Evolutionary conservation across 2,797 vertebrate genomes (phyloP), one percentile per base, ranked within the genome.

Genomic region (Fistularia tabacaria): DNA sequence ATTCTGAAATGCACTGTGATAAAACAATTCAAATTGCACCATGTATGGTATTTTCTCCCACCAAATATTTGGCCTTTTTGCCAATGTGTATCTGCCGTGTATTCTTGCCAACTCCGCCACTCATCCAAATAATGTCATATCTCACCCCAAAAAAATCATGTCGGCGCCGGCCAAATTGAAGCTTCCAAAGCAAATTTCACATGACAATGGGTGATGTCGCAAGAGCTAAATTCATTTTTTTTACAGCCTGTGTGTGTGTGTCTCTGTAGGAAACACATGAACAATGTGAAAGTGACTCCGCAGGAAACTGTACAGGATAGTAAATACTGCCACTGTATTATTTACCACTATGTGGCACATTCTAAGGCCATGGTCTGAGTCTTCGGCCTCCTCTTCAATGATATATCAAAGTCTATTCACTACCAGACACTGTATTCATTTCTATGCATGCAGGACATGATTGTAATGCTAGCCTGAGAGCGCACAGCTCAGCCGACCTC

Each of bases 381-480:
- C 45, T 51, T 53, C 38, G 47, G 61, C 52, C 40, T 46, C 8
- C 13, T 36, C 49, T 51, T 65, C 54, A 59, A 71, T 81, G 46
- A 76, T 54, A 75, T 70, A 74, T 75, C 59, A 56, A 54, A 57
- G 64, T 57, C 60, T 59, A 63, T 77, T 80, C 62, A 75, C 57
- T 38, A 56, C 12, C 49, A 58, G 54, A 59, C 42, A 13, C 44
- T 39, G 47, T 64, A 25, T 76, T 78, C 57, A 68, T 74, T 75
- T 80, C 74, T 69, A 70, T 80, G 69, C 71, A 78, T 75, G 53
- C 71, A 72, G 69, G 71, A 67, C 73, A 66, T 57, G 67, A 79
- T 77, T 74, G 79, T 78, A 86, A 81, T 11, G 70, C 59, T 70
- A 82, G 57, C 82, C 59, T 59, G 54, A 62, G 66, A 74, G 66